These are phyloP conservation scores for Panagrolaimus sp. DNA, from an alignment of 1,140 invertebrate species.

Conservation along the genomic window DNA sequence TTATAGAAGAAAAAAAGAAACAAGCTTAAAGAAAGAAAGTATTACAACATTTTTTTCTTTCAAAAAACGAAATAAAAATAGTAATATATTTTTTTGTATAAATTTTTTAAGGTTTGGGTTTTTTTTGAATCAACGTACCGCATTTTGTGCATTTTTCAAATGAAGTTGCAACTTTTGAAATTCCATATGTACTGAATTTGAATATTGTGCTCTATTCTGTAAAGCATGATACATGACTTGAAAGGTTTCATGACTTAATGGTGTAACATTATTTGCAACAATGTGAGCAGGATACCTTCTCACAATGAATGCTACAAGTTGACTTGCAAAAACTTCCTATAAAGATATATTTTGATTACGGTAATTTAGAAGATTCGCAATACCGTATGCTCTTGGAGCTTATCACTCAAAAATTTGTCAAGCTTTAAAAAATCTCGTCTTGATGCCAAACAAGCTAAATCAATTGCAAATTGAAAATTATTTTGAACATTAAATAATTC, in stretches of 20 bases:
- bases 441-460: conserved; percentile 90
- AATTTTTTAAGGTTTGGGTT: no score
- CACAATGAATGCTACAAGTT: conserved; percentile 40
- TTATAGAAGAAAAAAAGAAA: no score
- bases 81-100: no score
- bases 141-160: no score
- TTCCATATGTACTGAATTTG: not conserved
- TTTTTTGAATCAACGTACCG: no score
- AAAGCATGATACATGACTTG: conserved; percentile 37
- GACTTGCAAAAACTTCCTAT: conserved; percentile 43
- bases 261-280: conserved; percentile 23
- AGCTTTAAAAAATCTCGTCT: conserved; percentile 90
- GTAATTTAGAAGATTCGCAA: not conserved
- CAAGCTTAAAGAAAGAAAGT: no score
- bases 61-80: no score
- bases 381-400: conserved; percentile 77
- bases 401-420: conserved; percentile 95
- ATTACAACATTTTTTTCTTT: no score
- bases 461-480: conserved; percentile 87
- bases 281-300: conserved; percentile 23
- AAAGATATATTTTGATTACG: conserved; percentile 5
- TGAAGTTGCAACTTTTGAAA: no score
- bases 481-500: conserved; percentile 84
- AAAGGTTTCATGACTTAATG: conserved; percentile 38
- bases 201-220: conserved; percentile 25